Evolutionary conservation across 2,113 vertebrate species (phyloP).

Genomic region (Mionectes macconnelli): DNA sequence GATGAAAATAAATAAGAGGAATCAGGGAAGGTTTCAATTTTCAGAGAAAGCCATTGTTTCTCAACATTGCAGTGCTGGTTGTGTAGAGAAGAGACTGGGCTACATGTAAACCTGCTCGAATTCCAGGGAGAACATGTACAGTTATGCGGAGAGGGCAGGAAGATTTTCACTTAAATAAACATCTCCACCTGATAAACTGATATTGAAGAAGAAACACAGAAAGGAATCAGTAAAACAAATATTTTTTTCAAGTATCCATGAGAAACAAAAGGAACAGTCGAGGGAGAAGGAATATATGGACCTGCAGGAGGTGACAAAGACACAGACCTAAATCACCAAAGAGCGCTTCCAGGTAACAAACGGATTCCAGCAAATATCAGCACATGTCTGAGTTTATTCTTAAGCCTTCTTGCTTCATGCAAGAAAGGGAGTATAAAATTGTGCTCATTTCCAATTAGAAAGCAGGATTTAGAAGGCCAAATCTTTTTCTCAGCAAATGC

Average conservation of each 20-base stretch:
- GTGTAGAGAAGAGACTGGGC: background rate
- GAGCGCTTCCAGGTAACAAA: background rate
- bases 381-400: background rate
- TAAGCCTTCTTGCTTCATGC: background rate
- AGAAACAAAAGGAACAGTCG: background rate
- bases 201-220: background rate
- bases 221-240: background rate
- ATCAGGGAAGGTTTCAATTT: background rate
- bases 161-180: background rate
- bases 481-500: background rate
- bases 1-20: background rate
- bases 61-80: background rate
- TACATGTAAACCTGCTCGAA: background rate
- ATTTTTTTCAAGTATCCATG: background rate
- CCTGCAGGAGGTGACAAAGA: background rate
- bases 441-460: background rate
- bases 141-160: background rate
- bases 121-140: background rate
- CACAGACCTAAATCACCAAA: background rate
- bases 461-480: background rate
- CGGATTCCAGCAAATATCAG: background rate
- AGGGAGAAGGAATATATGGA: background rate
- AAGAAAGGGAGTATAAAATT: background rate
- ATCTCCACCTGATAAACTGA: background rate
- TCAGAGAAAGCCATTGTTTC: background rate